Percentiles rank a stretch among this genome's conserved stretches.
These are phyloP conservation scores for Melopsittacus undulatus DNA, from an alignment of 2,797 vertebrate species.

Conservation along the genomic window DNA sequence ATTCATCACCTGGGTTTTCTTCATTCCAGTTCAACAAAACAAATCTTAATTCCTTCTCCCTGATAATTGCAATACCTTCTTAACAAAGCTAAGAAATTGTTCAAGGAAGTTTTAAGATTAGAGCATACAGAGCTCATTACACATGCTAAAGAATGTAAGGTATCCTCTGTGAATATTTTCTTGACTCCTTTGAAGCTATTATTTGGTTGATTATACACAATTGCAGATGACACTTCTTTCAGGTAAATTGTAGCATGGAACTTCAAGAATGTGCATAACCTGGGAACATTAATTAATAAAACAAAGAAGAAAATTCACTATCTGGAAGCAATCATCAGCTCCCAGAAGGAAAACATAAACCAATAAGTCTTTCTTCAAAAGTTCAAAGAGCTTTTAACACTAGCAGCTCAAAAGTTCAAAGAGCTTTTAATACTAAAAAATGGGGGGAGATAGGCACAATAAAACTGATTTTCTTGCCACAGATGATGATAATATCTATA, in stretches of 20 bases:
- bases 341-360: neutral
- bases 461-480: neutral
- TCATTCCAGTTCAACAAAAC: neutral
- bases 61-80: neutral
- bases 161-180: neutral
- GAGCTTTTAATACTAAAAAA: neutral
- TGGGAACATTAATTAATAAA: neutral
- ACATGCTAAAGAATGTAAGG: neutral
- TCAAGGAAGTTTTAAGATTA: neutral
- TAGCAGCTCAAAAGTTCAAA: neutral
- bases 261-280: neutral
- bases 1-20: neutral
- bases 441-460: neutral
- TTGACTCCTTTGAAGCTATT: neutral
- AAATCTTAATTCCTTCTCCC: neutral
- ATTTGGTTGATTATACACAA: neutral
- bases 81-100: neutral
- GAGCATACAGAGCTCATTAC: neutral
- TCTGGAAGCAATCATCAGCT: neutral
- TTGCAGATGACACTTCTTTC: neutral
- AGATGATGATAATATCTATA: neutral
- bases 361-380: neutral
- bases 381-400: neutral
- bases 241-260: neutral
- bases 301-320: neutral